phyloP scores from a whole-genome alignment of 2,113 vertebrate genomes.

The Sylvietta virens region DNA sequence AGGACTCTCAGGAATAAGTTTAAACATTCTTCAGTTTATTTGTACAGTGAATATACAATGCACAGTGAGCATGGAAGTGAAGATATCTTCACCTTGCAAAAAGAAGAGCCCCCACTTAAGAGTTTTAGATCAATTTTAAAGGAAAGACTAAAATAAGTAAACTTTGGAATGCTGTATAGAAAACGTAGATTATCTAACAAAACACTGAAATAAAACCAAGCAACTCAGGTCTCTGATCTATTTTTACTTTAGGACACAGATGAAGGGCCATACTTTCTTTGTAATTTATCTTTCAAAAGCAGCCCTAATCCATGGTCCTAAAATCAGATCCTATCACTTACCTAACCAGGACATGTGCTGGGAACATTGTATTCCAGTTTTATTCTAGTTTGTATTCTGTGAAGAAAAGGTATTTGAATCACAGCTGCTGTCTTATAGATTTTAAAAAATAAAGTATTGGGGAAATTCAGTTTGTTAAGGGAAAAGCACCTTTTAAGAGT shows the following conservation, averaged over 20 bases:
- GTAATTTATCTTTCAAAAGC: background rate
- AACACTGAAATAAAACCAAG: background rate
- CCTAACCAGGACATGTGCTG: background rate
- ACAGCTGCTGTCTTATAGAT: background rate
- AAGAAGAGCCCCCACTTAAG: background rate
- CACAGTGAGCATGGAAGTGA: background rate
- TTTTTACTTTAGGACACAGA: background rate
- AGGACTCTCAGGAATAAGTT: background rate
- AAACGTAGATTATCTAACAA: background rate
- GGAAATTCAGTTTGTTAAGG: background rate
- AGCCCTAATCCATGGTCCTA: background rate
- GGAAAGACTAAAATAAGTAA: background rate
- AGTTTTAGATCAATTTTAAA: slow-evolving; percentile 1
- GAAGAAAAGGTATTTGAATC: background rate
- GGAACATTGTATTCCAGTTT: background rate
- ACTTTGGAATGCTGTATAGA: background rate
- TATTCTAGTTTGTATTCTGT: background rate
- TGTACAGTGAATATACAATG: background rate
- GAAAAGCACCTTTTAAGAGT: background rate
- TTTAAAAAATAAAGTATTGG: background rate
- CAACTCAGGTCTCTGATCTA: background rate
- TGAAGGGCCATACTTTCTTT: background rate
- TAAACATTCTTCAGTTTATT: background rate
- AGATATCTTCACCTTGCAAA: background rate
- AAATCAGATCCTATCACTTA: background rate